A percentile compares a stretch with the other conserved stretches of the same genome.
Evolutionary conservation across 2,888 invertebrate species (phyloP).

Genomic region (Meta bourneti): DNA sequence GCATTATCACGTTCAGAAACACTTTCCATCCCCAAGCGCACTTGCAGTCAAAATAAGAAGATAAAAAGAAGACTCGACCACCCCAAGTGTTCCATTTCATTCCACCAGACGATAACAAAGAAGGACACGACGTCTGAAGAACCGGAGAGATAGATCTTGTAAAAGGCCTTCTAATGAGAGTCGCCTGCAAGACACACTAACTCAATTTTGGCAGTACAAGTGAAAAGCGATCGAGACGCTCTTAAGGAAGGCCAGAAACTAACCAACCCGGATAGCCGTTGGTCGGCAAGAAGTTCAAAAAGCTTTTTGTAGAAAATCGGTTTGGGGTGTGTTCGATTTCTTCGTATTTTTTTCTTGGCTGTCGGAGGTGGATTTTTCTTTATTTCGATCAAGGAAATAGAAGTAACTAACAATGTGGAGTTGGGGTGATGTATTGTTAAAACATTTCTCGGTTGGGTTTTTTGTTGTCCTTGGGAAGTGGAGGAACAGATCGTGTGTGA

Average conservation of each 20-base stretch:
- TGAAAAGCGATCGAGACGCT: constrained; percentile 53
- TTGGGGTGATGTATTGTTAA: not conserved
- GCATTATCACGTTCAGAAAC: not conserved
- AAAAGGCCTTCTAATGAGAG: constrained; percentile 29
- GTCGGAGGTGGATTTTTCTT: constrained; percentile 9
- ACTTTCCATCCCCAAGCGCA: not conserved
- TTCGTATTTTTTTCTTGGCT: constrained; percentile 1
- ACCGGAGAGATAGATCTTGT: not conserved
- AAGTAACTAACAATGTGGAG: not conserved
- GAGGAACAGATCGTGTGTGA: not conserved
- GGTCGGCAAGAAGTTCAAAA: constrained; percentile 14
- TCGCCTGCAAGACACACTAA: constrained; percentile 7
- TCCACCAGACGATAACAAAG: constrained; percentile 23
- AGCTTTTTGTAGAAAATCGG: constrained; percentile 32
- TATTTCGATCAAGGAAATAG: constrained; percentile 1
- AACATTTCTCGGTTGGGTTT: not conserved
- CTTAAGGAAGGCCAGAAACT: constrained; percentile 26
- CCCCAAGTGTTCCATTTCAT: constrained; percentile 2
- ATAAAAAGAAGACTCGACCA: not conserved
- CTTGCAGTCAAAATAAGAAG: not conserved
- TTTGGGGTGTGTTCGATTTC: constrained; percentile 4
- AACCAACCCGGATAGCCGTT: constrained; percentile 42
- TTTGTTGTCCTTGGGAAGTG: not conserved
- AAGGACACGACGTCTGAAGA: constrained; percentile 9
- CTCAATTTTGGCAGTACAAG: constrained; percentile 31